phyloP scores from a whole-genome alignment of 2,888 invertebrate genomes.

The Crocallis elinguaria region DNA sequence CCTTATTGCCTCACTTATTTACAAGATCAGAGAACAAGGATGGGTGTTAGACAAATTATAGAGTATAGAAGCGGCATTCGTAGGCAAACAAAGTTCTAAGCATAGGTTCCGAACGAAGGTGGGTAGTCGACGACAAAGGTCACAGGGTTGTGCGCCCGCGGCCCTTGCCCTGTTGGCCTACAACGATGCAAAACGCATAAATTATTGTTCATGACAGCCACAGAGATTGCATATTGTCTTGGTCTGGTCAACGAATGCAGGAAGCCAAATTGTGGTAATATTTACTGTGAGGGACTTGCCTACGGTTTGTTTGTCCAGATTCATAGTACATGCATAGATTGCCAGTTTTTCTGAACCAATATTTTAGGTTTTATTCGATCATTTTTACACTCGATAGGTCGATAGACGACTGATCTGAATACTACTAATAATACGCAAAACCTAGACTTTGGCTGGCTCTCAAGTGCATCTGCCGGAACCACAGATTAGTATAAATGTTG shows the following conservation, averaged over 20 bases:
- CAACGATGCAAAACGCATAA: slow-evolving; percentile 53
- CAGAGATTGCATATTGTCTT: slow-evolving; percentile 38
- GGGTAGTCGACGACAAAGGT: slow-evolving; percentile 63
- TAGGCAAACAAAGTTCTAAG: slow-evolving; percentile 58
- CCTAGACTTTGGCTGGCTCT: no score
- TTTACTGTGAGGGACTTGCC: slow-evolving; percentile 2
- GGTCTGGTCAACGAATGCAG: slow-evolving; percentile 16
- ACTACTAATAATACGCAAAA: no score
- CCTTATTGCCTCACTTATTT: slow-evolving; percentile 34
- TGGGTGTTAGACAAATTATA: slow-evolving; percentile 55
- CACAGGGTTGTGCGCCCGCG: slow-evolving; percentile 45
- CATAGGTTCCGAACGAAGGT: slow-evolving; percentile 38
- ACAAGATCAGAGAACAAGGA: slow-evolving; percentile 62
- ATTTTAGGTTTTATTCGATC: no score
- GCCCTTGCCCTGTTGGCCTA: slow-evolving; percentile 57
- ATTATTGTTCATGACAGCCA: slow-evolving; percentile 55
- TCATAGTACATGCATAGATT: no score
- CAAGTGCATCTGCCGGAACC: no score
- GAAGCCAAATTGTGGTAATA: slow-evolving; percentile 32
- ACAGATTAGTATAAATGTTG: no score
- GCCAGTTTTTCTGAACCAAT: no score
- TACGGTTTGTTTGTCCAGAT: neutral
- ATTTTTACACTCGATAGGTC: no score
- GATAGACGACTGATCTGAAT: no score
- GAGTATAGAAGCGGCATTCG: slow-evolving; percentile 51